These are phyloP conservation scores for Rhyacophila evoluta DNA, from an alignment of 2,888 invertebrate species.

Conservation along the genomic window DNA sequence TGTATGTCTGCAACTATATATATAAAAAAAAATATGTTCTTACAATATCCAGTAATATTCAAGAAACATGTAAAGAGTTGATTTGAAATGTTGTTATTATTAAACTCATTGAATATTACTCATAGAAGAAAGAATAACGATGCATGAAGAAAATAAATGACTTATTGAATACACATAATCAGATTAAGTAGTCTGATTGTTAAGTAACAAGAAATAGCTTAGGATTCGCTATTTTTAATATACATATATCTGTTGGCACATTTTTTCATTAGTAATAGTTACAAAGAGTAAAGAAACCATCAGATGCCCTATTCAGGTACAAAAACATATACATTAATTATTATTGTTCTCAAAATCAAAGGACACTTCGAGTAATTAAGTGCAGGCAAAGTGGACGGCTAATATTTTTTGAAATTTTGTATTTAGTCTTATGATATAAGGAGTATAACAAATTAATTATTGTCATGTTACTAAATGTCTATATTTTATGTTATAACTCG, in stretches of 20 bases:
- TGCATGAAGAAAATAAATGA: not conserved
- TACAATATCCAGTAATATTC: too few species aligned
- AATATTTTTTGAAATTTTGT: not conserved
- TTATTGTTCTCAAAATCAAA: conserved; percentile 7
- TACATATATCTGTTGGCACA: conserved; percentile 1
- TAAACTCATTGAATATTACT: too few species aligned
- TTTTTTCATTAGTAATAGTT: not conserved
- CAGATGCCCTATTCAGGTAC: not conserved
- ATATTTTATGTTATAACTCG: too few species aligned
- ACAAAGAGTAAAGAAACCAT: not conserved
- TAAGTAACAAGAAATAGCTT: not conserved
- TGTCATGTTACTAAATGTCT: not conserved
- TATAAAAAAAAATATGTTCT: too few species aligned
- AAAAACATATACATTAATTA: conserved; percentile 2
- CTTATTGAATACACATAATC: not conserved
- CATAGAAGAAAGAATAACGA: too few species aligned
- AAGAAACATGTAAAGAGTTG: too few species aligned
- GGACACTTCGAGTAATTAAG: not conserved
- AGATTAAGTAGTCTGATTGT: not conserved
- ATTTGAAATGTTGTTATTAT: too few species aligned
- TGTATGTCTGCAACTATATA: too few species aligned
- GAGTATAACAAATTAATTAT: not conserved
- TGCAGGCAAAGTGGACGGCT: not conserved
- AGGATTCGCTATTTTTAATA: not conserved
- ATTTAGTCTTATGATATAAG: not conserved